Base-by-base conservation (phyloP, 1,140 invertebrate species). In the Radopholus similis region DNA sequence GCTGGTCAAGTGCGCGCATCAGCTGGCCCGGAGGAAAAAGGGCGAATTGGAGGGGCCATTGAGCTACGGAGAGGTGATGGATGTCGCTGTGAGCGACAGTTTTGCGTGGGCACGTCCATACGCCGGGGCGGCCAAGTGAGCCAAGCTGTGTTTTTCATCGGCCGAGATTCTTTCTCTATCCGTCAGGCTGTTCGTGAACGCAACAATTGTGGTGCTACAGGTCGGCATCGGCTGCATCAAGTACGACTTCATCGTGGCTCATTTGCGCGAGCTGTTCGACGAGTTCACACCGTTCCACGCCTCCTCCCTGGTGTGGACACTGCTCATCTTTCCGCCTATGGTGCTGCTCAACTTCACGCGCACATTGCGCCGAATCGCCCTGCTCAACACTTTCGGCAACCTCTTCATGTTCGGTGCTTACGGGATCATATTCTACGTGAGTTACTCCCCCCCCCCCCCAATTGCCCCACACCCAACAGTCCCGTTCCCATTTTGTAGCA, bases 171-270 rank as follows among this genome's bases (percentile, higher is more conserved):
- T 30, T 37, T 42, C 5, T 37, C 26, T 23, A 15, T 21, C n/a
- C 15, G 9, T 32, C 40, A 60, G 58, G 28, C 26, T 60, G 21
- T 60, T 60, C 47, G 30, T n/a, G 44, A 57, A 69, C 34, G 68
- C 42, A 5, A 64, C 66, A 35, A 71, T 71, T 18, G 57, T 71
- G 9, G 32, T 54, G n/a, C 37, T 77, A 8, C 76, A 78, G 55
- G 51, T 77, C 11, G 76, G 76, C 26, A 80, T 78, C 34, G 73
- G 76, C 26, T 54, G 62, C 44, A 66, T 80, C 40, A 78, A 72
- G 44, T 80, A 80, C 53, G 75, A 78, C 57, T 78, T 78, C 49
- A 71, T 78, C 11, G 70, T 60, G 5, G 60, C 68, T n/a, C 76
- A 80, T 57, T 42, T 74, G 30, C 58, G 58, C 30, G 58, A 60